phyloP scores from a whole-genome alignment of 1,140 invertebrate genomes.

The Hyphantria cunea region DNA sequence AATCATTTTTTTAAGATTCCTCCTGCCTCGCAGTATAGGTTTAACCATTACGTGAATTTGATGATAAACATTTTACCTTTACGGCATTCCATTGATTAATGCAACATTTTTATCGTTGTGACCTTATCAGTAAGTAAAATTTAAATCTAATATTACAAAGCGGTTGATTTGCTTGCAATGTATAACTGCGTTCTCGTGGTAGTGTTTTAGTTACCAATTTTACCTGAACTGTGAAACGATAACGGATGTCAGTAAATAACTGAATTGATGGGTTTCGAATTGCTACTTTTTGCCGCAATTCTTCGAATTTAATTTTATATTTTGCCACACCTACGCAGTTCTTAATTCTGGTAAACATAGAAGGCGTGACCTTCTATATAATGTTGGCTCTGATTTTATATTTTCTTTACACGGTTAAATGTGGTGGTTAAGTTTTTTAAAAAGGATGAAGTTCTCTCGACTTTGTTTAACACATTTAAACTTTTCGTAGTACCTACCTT shows the following conservation, averaged over 20 bases:
- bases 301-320: slow-evolving; percentile 68
- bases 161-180: background rate
- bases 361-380: slow-evolving; percentile 41
- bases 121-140: slow-evolving; percentile 1
- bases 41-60: slow-evolving; percentile 49
- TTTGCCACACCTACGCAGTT: slow-evolving; percentile 64
- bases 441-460: too few relatives aligned
- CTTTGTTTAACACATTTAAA: too few relatives aligned
- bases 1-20: slow-evolving; percentile 65
- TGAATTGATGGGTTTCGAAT: slow-evolving; percentile 53
- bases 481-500: too few relatives aligned
- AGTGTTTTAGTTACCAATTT: slow-evolving; percentile 12
- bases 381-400: slow-evolving; percentile 14
- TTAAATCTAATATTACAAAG: background rate
- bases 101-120: slow-evolving; percentile 11
- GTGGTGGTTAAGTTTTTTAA: background rate
- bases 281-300: slow-evolving; percentile 55
- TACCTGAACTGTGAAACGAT: slow-evolving; percentile 7
- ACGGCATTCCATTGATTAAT: slow-evolving; percentile 42
- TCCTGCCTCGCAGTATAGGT: slow-evolving; percentile 32
- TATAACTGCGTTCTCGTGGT: background rate
- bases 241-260: slow-evolving; percentile 40
- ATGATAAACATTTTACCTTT: slow-evolving; percentile 53
- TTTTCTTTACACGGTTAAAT: background rate
- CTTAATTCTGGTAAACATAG: slow-evolving; percentile 45